Percentiles rank a stretch among this genome's conserved stretches.
Evolutionary conservation across 2,797 vertebrate genomes (phyloP).

Genomic region (Trachops cirrhosus): DNA sequence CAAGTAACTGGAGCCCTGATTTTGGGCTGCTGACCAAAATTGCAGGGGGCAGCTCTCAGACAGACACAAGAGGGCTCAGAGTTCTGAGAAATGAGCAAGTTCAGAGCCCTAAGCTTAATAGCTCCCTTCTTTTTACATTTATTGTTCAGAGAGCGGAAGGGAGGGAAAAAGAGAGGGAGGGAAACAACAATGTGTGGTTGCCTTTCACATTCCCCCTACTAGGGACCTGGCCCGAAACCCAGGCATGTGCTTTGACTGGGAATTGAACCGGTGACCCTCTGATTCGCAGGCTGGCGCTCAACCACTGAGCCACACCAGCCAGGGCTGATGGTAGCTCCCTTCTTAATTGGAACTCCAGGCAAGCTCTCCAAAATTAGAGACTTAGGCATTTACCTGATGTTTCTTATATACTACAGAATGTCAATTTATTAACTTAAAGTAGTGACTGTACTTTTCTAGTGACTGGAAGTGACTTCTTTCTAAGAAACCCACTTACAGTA

Average conservation of each 20-base stretch:
- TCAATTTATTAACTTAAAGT: not conserved
- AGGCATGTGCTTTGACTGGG: too few relatives aligned
- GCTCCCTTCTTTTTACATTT: too few relatives aligned
- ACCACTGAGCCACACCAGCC: too few relatives aligned
- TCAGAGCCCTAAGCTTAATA: not conserved
- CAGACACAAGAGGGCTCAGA: not conserved
- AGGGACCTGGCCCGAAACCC: too few relatives aligned
- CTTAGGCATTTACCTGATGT: not conserved
- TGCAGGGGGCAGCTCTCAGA: not conserved
- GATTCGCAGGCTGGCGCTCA: too few relatives aligned
- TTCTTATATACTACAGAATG: not conserved
- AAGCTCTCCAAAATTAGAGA: not conserved
- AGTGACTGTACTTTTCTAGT: not conserved
- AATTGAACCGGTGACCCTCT: too few relatives aligned
- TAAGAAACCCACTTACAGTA: not conserved
- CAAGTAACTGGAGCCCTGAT: not conserved
- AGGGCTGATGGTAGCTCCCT: too few relatives aligned
- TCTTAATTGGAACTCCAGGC: not conserved
- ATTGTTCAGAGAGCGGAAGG: too few relatives aligned
- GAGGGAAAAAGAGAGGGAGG: too few relatives aligned
- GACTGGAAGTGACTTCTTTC: not conserved
- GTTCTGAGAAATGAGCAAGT: not conserved
- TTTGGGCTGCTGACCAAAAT: not conserved
- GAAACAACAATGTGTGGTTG: too few relatives aligned
- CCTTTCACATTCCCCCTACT: too few relatives aligned